Evolutionary conservation across 1,140 invertebrate species (phyloP), one percentile per base, ranked within the genome.

Genomic region (Pentalonia nigronervosa): DNA sequence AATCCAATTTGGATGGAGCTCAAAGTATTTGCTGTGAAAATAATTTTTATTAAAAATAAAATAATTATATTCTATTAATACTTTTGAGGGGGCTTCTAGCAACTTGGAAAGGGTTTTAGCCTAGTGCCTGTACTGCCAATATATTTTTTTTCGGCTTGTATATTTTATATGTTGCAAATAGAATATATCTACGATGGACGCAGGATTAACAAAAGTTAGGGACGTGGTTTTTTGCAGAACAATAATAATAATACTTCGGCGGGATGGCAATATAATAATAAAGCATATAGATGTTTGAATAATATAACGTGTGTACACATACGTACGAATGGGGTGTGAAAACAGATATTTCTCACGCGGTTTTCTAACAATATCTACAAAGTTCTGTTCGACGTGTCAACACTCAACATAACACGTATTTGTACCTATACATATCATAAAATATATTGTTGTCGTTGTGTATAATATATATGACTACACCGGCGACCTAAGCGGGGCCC

Each of bases 401-500:
- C 60, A 76, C 60, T 76, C 60, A 76, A 76, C 60, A 76, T 30
- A 76, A n/a, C 89, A 67, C 89, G 88, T 76, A 76, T 90, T 53
- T 89, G 87, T 89, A 53, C 17, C 25, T 86, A 88, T 88, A 45
- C 47, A 34, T 88, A 90, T 90, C 23, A 88, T 53, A 76, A 76
- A 76, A 76, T 76, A 20, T 89, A 21, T 89, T 90, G 50, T 90
- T 90, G 25, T 90, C n/a, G 56, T 90, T 30, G 53, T 60, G 34
- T 90, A n/a, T n/a, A 76, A 76, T 67, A 67, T 67, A 41, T 53
- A 90, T 45, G 41, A 30, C 50, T 90, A 60, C n/a, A 36, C 87
- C 47, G 48, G 48, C n/a, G 48, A 87, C 87, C 47, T 30, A 86
- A n/a, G 84, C 17, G 30, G 60, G n/a, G 36, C 56, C 89, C 89